Percentiles rank a stretch among this genome's conserved stretches.
These are phyloP conservation scores for Baronia brevicornis DNA, from an alignment of 2,888 invertebrate species.

Conservation along the genomic window DNA sequence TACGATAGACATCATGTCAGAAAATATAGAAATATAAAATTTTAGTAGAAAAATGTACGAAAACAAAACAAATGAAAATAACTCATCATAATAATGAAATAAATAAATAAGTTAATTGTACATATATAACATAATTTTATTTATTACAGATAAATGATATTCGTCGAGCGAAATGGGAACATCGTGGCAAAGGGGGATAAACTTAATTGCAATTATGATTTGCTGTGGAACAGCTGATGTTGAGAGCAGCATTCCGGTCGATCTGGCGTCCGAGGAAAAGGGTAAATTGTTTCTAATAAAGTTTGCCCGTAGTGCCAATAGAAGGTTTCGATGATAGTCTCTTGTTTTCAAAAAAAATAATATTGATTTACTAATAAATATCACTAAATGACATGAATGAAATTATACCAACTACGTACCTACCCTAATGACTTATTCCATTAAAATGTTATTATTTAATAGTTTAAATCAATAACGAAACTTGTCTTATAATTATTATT, in stretches of 20 bases:
- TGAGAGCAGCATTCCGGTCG: slow-evolving; percentile 56
- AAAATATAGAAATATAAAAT: no score
- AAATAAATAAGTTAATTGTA: background rate
- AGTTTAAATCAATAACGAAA: no score
- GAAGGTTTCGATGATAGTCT: no score
- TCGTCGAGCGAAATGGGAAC: slow-evolving; percentile 55
- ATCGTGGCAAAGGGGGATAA: slow-evolving; percentile 51
- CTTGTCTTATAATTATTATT: no score
- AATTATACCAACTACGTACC: no score
- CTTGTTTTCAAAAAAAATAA: no score
- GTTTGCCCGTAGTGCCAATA: slow-evolving; percentile 2
- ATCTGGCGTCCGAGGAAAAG: slow-evolving; percentile 63
- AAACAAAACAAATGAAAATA: background rate
- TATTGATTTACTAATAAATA: no score
- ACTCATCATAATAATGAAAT: background rate
- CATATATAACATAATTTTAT: background rate
- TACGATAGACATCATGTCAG: no score
- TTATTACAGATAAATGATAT: slow-evolving; percentile 64
- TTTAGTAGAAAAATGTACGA: no score
- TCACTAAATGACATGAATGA: no score
- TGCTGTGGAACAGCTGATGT: slow-evolving; percentile 69
- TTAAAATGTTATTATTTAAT: no score
- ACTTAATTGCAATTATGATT: slow-evolving; percentile 52
- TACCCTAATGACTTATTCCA: no score
- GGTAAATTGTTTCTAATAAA: slow-evolving; percentile 29